Base-by-base conservation (phyloP, 2,797 vertebrate genomes). In the Sebastes ruberrimus region DNA sequence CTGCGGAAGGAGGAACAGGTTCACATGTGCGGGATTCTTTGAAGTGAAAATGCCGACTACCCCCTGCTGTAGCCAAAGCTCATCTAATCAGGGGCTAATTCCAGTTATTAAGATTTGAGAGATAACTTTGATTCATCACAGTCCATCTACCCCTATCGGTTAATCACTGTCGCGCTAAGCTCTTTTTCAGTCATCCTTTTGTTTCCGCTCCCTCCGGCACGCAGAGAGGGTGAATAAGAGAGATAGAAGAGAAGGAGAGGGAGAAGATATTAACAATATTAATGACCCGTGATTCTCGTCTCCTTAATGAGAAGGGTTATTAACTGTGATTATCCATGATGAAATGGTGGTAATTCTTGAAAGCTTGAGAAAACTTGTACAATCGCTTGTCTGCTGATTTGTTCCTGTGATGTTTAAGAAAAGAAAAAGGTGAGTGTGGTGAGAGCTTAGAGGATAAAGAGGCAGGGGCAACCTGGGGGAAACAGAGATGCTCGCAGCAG, bases 201-300 rank as follows among this genome's bases (percentile, higher is more conserved):
- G 91, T 93, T 92, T 92, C 88, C 81, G 82, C 86, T 90, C 89
- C 93, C 90, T 88, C 89, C 84, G 88, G 91, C 90, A 57, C 63
- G 60, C 84, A 78, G 83, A 87, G 89, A 76, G 68, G 60, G 86
- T 82, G 87, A 81, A 76, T 72, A 66, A 74, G 87, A 85, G 84
- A 72, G 87, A 84, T 59, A 67, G 86, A 88, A 74, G 84, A 86
- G 89, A 84, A 82, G 83, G 86, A 86, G 62, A 80, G 80, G 85
- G 88, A 91, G 90, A 87, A 89, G 88, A 93, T 95, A 96, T 95
- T 94, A 96, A 93, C 92, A 90, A 94, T 92, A 92, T 95, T 96
- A 95, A 96, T 90, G 91, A 95, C 92, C 92, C 89, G 25, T 92
- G 92, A 83, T 91, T 86, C 89, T 94, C 84, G 70, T 93, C 94